Conservation (phyloP, 2,888 invertebrate genomes). For the Pasiphila rectangulata region DNA sequence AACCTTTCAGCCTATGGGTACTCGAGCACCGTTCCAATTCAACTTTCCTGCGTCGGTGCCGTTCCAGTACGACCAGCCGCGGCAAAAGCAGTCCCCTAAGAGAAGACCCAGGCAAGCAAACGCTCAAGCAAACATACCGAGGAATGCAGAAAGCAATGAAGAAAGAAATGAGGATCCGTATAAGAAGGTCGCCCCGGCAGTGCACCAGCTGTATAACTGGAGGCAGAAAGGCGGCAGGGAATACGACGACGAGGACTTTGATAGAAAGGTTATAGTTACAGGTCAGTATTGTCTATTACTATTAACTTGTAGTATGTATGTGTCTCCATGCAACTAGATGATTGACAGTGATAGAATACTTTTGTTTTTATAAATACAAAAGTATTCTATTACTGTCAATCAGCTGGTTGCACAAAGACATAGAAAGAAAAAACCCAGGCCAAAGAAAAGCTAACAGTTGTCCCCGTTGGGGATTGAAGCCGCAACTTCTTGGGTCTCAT, state of each 20-base stretch:
- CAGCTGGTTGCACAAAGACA: too few relatives aligned
- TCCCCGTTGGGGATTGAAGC: too few relatives aligned
- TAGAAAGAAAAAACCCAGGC: too few relatives aligned
- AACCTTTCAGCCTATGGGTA: neutral
- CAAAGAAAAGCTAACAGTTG: too few relatives aligned
- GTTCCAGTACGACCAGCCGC: slow-evolving; percentile 1
- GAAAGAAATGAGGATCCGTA: neutral
- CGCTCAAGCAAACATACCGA: neutral
- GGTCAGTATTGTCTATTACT: slow-evolving; percentile 33
- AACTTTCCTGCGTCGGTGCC: slow-evolving; percentile 4
- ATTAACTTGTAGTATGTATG: neutral
- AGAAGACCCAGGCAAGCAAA: neutral
- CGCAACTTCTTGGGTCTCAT: too few relatives aligned
- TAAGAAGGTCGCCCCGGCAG: neutral
- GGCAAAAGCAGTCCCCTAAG: neutral
- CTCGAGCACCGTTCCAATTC: neutral
- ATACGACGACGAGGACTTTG: slow-evolving; percentile 1
- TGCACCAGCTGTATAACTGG: neutral
- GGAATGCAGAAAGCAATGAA: neutral
- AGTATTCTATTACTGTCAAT: too few relatives aligned
- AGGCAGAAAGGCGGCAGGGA: neutral
- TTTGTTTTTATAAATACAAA: too few relatives aligned
- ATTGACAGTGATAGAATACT: too few relatives aligned
- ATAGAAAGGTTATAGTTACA: slow-evolving; percentile 32
- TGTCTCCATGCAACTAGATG: too few relatives aligned